phyloP scores from a whole-genome alignment of 1,140 invertebrate species.

The Drosophila simulans region DNA sequence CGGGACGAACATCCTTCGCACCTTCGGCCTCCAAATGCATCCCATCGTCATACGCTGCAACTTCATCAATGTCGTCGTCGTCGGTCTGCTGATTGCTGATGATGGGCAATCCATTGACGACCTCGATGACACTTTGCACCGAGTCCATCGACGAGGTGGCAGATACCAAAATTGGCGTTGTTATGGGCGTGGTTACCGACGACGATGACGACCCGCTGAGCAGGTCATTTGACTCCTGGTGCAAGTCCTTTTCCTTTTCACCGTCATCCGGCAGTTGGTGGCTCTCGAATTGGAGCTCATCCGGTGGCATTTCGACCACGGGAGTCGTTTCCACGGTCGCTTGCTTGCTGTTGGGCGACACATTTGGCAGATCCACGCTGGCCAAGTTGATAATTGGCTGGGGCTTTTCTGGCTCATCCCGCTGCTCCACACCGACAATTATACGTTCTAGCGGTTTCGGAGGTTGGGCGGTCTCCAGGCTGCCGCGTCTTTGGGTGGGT shows the following conservation, averaged over 20 bases:
- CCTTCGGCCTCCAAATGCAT: conserved; percentile 8
- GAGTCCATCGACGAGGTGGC: conserved; percentile 81
- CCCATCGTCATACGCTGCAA: conserved; percentile 15
- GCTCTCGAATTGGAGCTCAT: conserved; percentile 76
- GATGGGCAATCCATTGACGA: conserved; percentile 55
- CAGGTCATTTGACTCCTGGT: conserved; percentile 25
- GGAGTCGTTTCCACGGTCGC: conserved; percentile 7
- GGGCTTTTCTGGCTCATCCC: not conserved
- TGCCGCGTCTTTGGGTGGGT: conserved; percentile 67
- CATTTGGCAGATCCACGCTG: conserved; percentile 75
- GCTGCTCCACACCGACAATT: conserved; percentile 72
- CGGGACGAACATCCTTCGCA: conserved; percentile 24
- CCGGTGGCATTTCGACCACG: conserved; percentile 52
- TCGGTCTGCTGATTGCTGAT: conserved; percentile 29
- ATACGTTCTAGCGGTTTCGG: conserved; percentile 74
- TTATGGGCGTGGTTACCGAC: conserved; percentile 60
- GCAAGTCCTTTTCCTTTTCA: conserved; percentile 2
- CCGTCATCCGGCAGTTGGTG: conserved; percentile 73
- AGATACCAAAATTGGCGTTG: conserved; percentile 76
- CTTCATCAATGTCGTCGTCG: conserved; percentile 12
- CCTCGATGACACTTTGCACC: conserved; percentile 81
- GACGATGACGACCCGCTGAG: conserved; percentile 66
- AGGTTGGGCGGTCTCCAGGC: conserved; percentile 42
- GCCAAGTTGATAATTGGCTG: conserved; percentile 70
- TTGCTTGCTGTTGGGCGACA: not conserved